Evolutionary conservation across 2,888 invertebrate genomes (phyloP).

Genomic region (Brenthis hecate): DNA sequence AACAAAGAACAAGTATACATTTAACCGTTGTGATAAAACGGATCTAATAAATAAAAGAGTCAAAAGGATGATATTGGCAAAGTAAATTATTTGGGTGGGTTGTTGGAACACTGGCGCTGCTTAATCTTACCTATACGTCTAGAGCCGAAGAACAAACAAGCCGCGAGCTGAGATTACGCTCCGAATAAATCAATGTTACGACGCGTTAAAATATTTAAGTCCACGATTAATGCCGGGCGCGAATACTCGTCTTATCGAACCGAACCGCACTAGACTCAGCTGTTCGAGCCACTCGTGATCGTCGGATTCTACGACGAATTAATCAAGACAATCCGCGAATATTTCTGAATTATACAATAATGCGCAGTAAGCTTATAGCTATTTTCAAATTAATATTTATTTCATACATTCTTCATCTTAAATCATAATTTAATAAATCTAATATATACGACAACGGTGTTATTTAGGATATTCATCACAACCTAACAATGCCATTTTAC

Average conservation of each 20-base stretch:
- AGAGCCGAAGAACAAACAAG: slow-evolving; percentile 79
- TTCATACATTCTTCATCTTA: background rate
- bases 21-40: slow-evolving; percentile 46
- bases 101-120: slow-evolving; percentile 59
- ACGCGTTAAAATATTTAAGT: slow-evolving; percentile 82
- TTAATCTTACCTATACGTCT: slow-evolving; percentile 78
- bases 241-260: slow-evolving; percentile 67
- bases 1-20: slow-evolving; percentile 12
- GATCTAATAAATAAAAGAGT: slow-evolving; percentile 53
- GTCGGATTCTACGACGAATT: slow-evolving; percentile 39
- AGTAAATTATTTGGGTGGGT: slow-evolving; percentile 52
- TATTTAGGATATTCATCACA: slow-evolving; percentile 20
- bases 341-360: slow-evolving; percentile 40
- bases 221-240: slow-evolving; percentile 76
- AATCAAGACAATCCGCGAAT: slow-evolving; percentile 48
- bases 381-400: background rate
- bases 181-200: slow-evolving; percentile 81
- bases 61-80: slow-evolving; percentile 51
- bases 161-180: slow-evolving; percentile 78
- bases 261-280: slow-evolving; percentile 58
- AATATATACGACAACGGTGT: background rate
- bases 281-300: slow-evolving; percentile 51
- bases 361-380: background rate
- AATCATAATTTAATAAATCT: background rate
- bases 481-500: slow-evolving; percentile 34